Evolutionary conservation across 2,888 invertebrate genomes (phyloP), one percentile per base, ranked within the genome.

Genomic region (Pogonocherus hispidulus): DNA sequence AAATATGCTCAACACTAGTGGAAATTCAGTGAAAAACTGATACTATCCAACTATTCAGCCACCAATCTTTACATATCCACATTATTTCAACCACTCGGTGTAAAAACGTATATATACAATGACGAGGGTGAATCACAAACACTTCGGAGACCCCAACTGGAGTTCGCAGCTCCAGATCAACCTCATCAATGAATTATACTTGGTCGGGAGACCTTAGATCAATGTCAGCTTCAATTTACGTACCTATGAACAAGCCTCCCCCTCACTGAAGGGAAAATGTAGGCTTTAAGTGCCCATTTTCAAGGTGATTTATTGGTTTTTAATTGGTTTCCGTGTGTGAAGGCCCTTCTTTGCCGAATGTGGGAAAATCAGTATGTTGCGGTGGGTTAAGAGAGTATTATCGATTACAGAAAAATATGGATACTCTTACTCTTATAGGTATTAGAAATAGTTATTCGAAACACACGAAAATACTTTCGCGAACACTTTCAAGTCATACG

Each of bases 171-270:
- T 35, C 41, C 57, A 55, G 35, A 47, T 46, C 60, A 22, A 64
- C 54, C 64, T 59, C 55, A 64, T 60, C 62, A 66, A 72, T 67
- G 67, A 67, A 70, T 75, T 76, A 67, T 59, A 63, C 65, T 65
- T 66, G 60, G 69, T 56, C 69, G 55, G 66, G 27, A 73, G 74
- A 72, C 71, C 72, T 76, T 79, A 75, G 74, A 79, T 79, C 79
- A 79, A 74, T 77, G 79, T 78, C 78, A 75, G 66, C 71, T 74
- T 73, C 78, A 75, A 78, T 78, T 78, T 76, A 69, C 71, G 70
- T 74, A 72, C 70, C 69, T 63, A 67, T 63, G 66, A 69, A 60
- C 62, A 59, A 70, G 57, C 49, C 19, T 41, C 27, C 51, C 46
- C 9, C 56, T 37, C 49, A n/a, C n/a, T n/a, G n/a, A n/a, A n/a